Evolutionary conservation across 2,113 vertebrate species (phyloP).

Genomic region (Labeo catla): DNA sequence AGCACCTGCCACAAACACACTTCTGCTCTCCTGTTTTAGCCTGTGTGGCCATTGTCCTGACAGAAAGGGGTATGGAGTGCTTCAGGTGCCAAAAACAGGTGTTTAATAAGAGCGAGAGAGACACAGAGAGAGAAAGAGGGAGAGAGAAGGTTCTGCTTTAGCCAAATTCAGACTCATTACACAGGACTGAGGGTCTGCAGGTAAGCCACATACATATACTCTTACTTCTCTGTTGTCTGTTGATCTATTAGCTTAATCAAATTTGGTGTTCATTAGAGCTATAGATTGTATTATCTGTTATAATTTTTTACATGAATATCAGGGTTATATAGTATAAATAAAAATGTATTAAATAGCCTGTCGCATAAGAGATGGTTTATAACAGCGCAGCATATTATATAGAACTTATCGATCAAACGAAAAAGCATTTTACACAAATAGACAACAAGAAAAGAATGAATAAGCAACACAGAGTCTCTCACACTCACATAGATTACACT

Average conservation of each 20-base stretch:
- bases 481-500: neutral
- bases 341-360: neutral
- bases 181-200: slow-evolving; percentile 62
- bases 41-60: slow-evolving; percentile 67
- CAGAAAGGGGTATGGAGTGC: slow-evolving; percentile 63
- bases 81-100: slow-evolving; percentile 72
- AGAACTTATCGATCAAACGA: neutral
- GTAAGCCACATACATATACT: slow-evolving; percentile 59
- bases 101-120: slow-evolving; percentile 51
- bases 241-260: neutral
- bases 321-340: neutral
- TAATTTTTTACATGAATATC: neutral
- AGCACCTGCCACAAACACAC: slow-evolving; percentile 74
- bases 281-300: neutral
- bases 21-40: slow-evolving; percentile 64
- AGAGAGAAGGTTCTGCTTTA: slow-evolving; percentile 43
- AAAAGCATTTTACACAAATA: neutral
- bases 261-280: neutral
- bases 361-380: neutral
- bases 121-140: slow-evolving; percentile 6
- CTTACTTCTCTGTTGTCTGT: slow-evolving; percentile 16
- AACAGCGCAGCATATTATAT: neutral
- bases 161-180: slow-evolving; percentile 52
- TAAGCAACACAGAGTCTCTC: neutral
- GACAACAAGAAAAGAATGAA: neutral